Percentiles rank a stretch among this genome's conserved stretches.
These are phyloP conservation scores for Moxostoma hubbsi DNA, from an alignment of 2,797 vertebrate genomes.

Conservation along the genomic window DNA sequence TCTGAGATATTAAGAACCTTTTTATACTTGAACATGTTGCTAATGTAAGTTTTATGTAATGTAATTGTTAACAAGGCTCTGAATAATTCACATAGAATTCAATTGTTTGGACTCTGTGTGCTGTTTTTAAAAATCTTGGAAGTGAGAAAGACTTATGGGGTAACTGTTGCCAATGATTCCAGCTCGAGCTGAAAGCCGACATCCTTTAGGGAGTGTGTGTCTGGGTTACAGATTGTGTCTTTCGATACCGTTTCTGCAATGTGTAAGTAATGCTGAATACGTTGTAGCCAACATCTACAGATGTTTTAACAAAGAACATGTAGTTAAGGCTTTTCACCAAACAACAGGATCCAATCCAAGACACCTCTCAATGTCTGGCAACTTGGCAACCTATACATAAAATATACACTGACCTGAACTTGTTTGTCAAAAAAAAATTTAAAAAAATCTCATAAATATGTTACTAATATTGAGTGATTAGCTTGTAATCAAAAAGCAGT, in stretches of 20 bases:
- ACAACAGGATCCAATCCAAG: slow-evolving; percentile 37
- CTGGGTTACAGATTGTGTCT: slow-evolving; percentile 48
- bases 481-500: too few relatives aligned
- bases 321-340: slow-evolving; percentile 38
- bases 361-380: slow-evolving; percentile 27
- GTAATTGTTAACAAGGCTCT: slow-evolving; percentile 66
- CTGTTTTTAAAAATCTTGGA: slow-evolving; percentile 49
- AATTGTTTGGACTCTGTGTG: slow-evolving; percentile 58
- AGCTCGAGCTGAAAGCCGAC: slow-evolving; percentile 33
- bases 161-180: slow-evolving; percentile 39
- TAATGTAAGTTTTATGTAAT: slow-evolving; percentile 58
- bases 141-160: slow-evolving; percentile 46
- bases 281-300: slow-evolving; percentile 47
- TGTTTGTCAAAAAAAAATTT: slow-evolving; percentile 9
- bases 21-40: slow-evolving; percentile 50
- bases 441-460: neutral
- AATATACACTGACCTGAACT: slow-evolving; percentile 1
- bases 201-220: slow-evolving; percentile 51
- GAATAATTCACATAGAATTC: slow-evolving; percentile 55
- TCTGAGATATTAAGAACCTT: slow-evolving; percentile 46
- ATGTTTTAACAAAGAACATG: slow-evolving; percentile 46
- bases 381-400: slow-evolving; percentile 42
- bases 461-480: neutral
- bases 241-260: slow-evolving; percentile 38
- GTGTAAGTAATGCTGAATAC: slow-evolving; percentile 37